Conservation (phyloP, 2,113 vertebrate species). For the Etheostoma cragini region DNA sequence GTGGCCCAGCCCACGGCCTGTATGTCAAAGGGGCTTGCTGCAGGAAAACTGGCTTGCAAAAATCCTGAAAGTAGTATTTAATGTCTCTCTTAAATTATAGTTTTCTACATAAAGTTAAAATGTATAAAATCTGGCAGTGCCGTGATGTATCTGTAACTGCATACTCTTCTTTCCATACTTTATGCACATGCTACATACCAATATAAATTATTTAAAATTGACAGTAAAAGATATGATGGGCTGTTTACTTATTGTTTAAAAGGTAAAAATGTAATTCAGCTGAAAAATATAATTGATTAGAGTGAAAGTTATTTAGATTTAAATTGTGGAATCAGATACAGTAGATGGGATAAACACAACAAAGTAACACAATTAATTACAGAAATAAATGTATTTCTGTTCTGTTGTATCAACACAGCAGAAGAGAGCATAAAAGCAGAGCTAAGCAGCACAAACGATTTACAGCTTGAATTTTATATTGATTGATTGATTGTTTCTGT, state of each 20-base stretch:
- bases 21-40: background rate
- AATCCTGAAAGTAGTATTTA: background rate
- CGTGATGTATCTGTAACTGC: background rate
- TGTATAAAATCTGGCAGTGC: background rate
- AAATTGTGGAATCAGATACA: background rate
- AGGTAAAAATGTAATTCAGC: too few relatives aligned
- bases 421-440: background rate
- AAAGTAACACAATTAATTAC: background rate
- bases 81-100: background rate
- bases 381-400: background rate
- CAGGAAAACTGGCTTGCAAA: background rate
- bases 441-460: background rate
- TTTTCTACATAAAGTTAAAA: background rate
- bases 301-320: background rate
- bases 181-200: background rate
- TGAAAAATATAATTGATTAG: background rate
- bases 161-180: too few relatives aligned
- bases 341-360: background rate
- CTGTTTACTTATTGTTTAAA: background rate
- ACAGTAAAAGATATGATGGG: background rate
- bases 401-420: background rate
- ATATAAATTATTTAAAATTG: background rate
- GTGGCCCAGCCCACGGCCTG: constrained; percentile 1
- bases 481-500: background rate
- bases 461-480: background rate